Base-by-base conservation (phyloP, 2,113 vertebrate species). In the Ptyas mucosa region DNA sequence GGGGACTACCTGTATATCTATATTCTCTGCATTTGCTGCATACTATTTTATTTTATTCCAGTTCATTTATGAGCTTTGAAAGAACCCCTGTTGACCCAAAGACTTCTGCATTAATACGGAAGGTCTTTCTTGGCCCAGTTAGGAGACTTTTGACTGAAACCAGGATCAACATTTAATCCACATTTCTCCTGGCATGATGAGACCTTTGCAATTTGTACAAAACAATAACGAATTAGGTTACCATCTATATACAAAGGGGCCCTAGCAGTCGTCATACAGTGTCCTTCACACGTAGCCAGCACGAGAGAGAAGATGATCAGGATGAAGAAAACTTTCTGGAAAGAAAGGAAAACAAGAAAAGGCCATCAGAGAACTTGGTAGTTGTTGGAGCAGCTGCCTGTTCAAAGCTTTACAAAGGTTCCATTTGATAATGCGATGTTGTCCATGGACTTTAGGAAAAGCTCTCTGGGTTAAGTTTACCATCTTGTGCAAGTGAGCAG, bases 221-320 rank as follows among this genome's bases (percentile, higher is more conserved):
- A 29, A 11, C 26, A 12, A 64, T 64, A 64, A 64, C 10, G 10
- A 64, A 26, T 0, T 64, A 4, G 26, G 0, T 64, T 64, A 64
- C 61, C 61, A 29, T 29, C 61, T 64, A 0, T 29, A 64, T 1
- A 0, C 24, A 29, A 0, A 4, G 26, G 24, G 3, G 12, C 9
- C 12, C 29, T 3, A 23, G 8, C 0, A 8, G 0, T 0, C 21
- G 3, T 8, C 12, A 11, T 57, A 8, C 61, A 64, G 1, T 10
- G 0, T 64, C 1, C 1, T 64, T 64, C 3, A 29, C 26, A 64
- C 0, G 26, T 64, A 34, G 14, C 64, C 64, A 75, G n/a, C 14
- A 1, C 34, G 64, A 75, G 0, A n/a, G 64, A 75, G 64, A 34
- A 75, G 64, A 75, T 2, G n/a, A 75, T 34, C n/a, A 75, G n/a